A percentile compares a stretch with the other conserved stretches of the same genome.
These are phyloP conservation scores for Blastobasis lacticolella DNA, from an alignment of 2,888 invertebrate genomes.

Conservation along the genomic window DNA sequence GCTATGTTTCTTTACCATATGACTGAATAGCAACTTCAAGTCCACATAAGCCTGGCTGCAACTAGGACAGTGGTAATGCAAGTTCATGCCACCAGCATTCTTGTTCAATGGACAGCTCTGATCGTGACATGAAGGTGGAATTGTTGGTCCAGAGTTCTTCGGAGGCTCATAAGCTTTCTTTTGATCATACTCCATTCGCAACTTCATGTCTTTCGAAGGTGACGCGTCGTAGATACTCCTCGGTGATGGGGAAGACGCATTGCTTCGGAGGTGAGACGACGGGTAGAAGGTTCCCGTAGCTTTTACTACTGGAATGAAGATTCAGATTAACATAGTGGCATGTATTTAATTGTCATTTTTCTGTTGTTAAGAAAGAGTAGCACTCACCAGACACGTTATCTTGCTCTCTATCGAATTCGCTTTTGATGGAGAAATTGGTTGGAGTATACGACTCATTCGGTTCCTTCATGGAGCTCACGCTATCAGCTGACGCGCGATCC, in stretches of 20 bases:
- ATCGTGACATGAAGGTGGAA: conserved; percentile 76
- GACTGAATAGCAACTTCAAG: conserved; percentile 59
- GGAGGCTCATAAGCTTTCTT: conserved; percentile 50
- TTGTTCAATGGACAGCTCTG: conserved; percentile 65
- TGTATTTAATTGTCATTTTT: too few relatives aligned
- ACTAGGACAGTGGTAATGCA: conserved; percentile 65
- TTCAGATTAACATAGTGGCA: conserved; percentile 12
- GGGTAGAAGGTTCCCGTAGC: conserved; percentile 95
- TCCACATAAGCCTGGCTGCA: conserved; percentile 66
- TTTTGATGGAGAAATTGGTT: conserved; percentile 64
- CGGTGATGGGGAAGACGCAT: conserved; percentile 68
- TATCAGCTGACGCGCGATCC: conserved; percentile 61
- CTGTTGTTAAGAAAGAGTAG: conserved; percentile 19
- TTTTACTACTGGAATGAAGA: conserved; percentile 87
- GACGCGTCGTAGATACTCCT: conserved; percentile 71
- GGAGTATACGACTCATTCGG: conserved; percentile 45
- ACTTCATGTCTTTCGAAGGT: conserved; percentile 67
- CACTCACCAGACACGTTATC: conserved; percentile 67
- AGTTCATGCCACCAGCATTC: conserved; percentile 60
- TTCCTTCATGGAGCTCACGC: conserved; percentile 54
- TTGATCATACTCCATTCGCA: conserved; percentile 52
- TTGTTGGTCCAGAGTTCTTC: conserved; percentile 55
- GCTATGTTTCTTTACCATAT: conserved; percentile 67
- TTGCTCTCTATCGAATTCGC: conserved; percentile 63
- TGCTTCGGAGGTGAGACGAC: conserved; percentile 77